Conservation (phyloP, 2,113 vertebrate genomes). For the Pipa parva region DNA sequence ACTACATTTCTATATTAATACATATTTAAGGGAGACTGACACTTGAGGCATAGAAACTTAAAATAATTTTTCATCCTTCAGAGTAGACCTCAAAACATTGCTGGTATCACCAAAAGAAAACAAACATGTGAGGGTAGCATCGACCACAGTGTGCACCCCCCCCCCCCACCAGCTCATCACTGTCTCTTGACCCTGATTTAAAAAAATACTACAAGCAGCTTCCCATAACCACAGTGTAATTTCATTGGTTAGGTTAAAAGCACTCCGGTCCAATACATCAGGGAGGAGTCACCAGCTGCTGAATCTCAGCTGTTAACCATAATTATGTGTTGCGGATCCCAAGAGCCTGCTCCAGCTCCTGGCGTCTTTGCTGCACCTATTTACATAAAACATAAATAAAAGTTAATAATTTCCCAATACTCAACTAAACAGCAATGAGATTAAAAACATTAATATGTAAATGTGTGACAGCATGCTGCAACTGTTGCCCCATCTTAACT, state of each 20-base stretch:
- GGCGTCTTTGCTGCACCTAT: slow-evolving; percentile 93
- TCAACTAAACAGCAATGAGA: too few relatives aligned
- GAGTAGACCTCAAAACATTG: slow-evolving; percentile 24
- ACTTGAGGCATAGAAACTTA: slow-evolving; percentile 1
- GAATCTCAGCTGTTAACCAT: neutral
- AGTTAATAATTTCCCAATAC: neutral
- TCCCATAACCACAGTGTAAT: slow-evolving; percentile 23
- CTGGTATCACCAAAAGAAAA: neutral
- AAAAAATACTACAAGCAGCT: slow-evolving; percentile 8
- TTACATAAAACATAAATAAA: slow-evolving; percentile 26
- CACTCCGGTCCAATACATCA: neutral
- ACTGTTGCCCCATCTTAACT: too few relatives aligned
- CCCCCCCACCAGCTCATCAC: slow-evolving; percentile 17
- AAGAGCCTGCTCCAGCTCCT: slow-evolving; percentile 95
- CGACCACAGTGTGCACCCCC: slow-evolving; percentile 10
- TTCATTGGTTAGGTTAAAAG: neutral
- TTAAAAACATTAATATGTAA: too few relatives aligned
- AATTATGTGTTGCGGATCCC: slow-evolving; percentile 92
- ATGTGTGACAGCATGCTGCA: too few relatives aligned
- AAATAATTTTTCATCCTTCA: slow-evolving; percentile 18
- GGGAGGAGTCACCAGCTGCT: neutral
- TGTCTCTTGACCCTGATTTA: slow-evolving; percentile 10
- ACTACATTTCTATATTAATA: neutral
- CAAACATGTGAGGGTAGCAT: slow-evolving; percentile 6
- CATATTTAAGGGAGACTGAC: neutral